Conservation (phyloP, 2,113 vertebrate genomes). For the Charina bottae region DNA sequence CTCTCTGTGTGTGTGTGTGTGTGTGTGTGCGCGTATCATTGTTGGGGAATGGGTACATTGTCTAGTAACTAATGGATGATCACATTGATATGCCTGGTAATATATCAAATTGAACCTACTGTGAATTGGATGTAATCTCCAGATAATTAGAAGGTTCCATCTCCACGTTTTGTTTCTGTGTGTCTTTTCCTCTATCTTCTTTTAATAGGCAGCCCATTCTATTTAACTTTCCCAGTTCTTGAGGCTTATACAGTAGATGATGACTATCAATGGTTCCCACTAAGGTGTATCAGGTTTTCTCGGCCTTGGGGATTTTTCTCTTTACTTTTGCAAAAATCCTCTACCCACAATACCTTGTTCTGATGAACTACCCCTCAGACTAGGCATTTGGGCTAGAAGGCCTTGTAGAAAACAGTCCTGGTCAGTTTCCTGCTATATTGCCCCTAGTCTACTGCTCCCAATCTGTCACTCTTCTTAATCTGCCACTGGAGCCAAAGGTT, state of each 20-base stretch:
- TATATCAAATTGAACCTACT: background rate
- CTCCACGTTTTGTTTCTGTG: background rate
- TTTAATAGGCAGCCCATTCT: background rate
- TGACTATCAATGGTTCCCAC: background rate
- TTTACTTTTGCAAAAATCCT: too few species aligned
- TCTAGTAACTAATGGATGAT: too few species aligned
- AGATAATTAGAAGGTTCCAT: background rate
- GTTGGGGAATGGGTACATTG: too few species aligned
- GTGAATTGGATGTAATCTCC: background rate
- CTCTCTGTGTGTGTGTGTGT: too few species aligned
- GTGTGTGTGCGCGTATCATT: too few species aligned
- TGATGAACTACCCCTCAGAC: background rate
- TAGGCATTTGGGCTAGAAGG: background rate
- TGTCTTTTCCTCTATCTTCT: background rate
- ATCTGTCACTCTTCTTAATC: background rate
- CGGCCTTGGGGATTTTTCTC: too few species aligned
- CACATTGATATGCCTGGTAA: background rate
- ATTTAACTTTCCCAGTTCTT: background rate
- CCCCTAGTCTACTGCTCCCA: background rate
- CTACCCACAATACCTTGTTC: too few species aligned
- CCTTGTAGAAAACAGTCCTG: background rate
- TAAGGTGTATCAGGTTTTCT: background rate
- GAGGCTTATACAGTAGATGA: background rate
- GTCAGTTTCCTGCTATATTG: background rate
- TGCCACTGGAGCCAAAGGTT: background rate